phyloP scores from a whole-genome alignment of 1,140 invertebrate species.

The Protaetia brevitarsis region DNA sequence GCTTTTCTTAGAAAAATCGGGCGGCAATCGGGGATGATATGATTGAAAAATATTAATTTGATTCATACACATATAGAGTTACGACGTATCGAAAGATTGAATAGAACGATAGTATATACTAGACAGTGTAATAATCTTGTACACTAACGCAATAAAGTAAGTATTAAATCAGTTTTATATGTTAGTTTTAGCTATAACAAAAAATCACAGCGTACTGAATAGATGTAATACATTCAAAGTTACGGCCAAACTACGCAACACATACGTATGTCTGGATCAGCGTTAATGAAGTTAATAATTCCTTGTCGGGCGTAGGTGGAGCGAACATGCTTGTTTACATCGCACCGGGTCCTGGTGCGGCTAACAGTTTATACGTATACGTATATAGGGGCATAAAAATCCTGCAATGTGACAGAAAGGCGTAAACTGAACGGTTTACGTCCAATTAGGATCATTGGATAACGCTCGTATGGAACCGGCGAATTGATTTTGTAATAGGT shows the following conservation, averaged over 20 bases:
- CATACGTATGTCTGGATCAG: not conserved
- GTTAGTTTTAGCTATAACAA: not conserved
- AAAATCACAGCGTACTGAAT: not conserved
- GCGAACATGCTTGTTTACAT: slow-evolving; percentile 18
- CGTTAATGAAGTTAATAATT: slow-evolving; percentile 20
- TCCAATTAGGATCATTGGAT: slow-evolving; percentile 24
- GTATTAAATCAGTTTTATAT: not conserved
- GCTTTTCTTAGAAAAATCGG: too few species aligned
- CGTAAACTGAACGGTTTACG: slow-evolving; percentile 25
- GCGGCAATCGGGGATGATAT: too few species aligned
- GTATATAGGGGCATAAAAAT: slow-evolving; percentile 16
- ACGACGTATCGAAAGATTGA: too few species aligned
- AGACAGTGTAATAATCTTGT: too few species aligned
- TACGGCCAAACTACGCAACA: not conserved
- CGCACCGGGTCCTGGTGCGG: not conserved
- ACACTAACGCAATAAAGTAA: not conserved
- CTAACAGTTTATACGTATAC: slow-evolving; percentile 10
- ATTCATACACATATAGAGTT: too few species aligned
- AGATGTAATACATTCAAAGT: not conserved
- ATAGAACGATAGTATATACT: too few species aligned
- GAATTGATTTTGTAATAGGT: slow-evolving; percentile 21
- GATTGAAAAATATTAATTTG: too few species aligned
- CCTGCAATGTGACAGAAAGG: slow-evolving; percentile 22
- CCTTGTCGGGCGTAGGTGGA: slow-evolving; percentile 15
- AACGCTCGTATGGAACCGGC: slow-evolving; percentile 16